Evolutionary conservation across 2,888 invertebrate genomes (phyloP), one percentile per base, ranked within the genome.

Genomic region (Scaptomyza flava): DNA sequence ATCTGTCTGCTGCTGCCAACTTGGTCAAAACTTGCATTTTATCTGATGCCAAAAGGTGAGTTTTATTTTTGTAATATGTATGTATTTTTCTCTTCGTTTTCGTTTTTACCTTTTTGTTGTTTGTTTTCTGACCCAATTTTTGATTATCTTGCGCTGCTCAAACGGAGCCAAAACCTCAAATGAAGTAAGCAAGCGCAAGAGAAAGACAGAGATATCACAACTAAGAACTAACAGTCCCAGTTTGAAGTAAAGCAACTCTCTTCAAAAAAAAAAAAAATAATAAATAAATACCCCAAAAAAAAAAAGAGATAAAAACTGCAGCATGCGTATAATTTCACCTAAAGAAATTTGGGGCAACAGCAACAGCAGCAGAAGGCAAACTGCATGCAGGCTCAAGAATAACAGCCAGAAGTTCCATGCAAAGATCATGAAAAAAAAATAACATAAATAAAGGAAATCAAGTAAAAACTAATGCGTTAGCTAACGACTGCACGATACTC

Each of bases 21-120:
- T 85, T 90, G 89, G 85, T 77, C 85, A 90, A 91, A 88, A 89
- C 74, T 73, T 77, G 85, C 79, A 87, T 89, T 72, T 80, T 90
- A 77, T 81, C 81, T 69, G 85, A 89, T 79, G 87, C 79, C 78
- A 85, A 88, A 89, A 90, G 90, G 90, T 90, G 79, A 73, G 89
- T 89, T 64, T 62, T 63, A 12, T 47, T 41, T 47, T 57, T 34
- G 6, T 11, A 70, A 88, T 89, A 51, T 57, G 52, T 17, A 30
- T 34, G 17, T 57, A 17, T 57, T 14, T 27, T 11, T 14, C 23
- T 36, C 8, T 30, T 52, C 7, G 20, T 31, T 41, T 50, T 58
- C 31, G 34, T 45, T 71, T 36, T 20, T 34, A n/a, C 12, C 8
- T 43, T 14, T 42, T 69, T 12, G 17, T 62, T 45, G 38, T 17